These are phyloP conservation scores for Lucilia sericata DNA, from an alignment of 1,140 invertebrate species.

Conservation along the genomic window DNA sequence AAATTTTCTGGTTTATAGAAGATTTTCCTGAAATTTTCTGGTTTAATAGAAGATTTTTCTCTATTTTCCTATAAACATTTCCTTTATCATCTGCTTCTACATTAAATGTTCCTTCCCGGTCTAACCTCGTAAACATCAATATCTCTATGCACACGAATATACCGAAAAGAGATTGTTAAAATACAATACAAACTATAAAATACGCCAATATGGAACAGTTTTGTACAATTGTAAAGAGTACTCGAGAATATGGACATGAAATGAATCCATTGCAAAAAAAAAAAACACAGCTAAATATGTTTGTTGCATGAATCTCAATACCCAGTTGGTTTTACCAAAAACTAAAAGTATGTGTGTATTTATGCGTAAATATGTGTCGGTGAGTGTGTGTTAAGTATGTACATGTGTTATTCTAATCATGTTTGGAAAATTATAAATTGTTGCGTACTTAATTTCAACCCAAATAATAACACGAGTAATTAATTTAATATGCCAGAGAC, in stretches of 20 bases:
- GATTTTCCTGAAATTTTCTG: no score
- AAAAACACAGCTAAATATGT: not conserved
- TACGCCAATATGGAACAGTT: conserved; percentile 17
- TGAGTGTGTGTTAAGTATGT: conserved; percentile 52
- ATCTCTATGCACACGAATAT: not conserved
- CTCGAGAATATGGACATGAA: conserved; percentile 17
- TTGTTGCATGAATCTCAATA: not conserved
- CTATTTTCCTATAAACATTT: no score
- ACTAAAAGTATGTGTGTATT: not conserved
- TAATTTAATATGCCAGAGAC: conserved; percentile 66
- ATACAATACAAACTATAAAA: no score
- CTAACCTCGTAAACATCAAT: not conserved
- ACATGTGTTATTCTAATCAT: conserved; percentile 61
- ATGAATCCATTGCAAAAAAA: not conserved
- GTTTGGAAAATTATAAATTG: conserved; percentile 66
- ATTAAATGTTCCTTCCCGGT: no score
- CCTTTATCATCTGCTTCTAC: no score
- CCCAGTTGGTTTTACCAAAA: not conserved
- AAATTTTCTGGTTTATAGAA: no score
- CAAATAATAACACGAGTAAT: conserved; percentile 67
- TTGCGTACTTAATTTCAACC: conserved; percentile 65
- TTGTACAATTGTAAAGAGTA: conserved; percentile 28
- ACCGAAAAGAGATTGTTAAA: not conserved
- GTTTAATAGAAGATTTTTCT: no score
- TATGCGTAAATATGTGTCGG: conserved; percentile 15